These are phyloP conservation scores for Temnothorax longispinosus DNA, from an alignment of 1,140 invertebrate genomes.

Conservation along the genomic window DNA sequence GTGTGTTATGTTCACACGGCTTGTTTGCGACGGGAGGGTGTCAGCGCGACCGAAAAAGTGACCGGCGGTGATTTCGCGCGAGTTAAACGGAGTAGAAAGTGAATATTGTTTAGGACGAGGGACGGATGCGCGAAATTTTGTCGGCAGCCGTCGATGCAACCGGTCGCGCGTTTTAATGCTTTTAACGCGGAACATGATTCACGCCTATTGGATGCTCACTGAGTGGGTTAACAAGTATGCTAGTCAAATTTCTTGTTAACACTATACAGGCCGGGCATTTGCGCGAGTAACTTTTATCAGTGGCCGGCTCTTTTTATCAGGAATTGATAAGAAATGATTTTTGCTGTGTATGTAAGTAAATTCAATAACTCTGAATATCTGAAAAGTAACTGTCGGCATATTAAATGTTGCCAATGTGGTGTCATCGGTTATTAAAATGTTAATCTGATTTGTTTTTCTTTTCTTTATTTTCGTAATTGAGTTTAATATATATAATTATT, in stretches of 20 bases:
- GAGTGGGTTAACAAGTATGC: neutral
- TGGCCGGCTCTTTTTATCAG: too few relatives aligned
- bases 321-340: too few relatives aligned
- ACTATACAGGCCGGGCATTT: too few relatives aligned
- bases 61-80: constrained; percentile 10
- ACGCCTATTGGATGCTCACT: neutral
- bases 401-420: too few relatives aligned
- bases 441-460: neutral
- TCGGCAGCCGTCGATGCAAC: neutral
- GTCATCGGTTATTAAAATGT: neutral
- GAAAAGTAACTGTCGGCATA: too few relatives aligned
- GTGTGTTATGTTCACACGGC: constrained; percentile 40
- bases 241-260: neutral
- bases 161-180: constrained; percentile 3
- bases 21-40: constrained; percentile 36
- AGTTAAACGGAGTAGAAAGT: constrained; percentile 36
- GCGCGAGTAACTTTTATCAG: too few relatives aligned
- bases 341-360: too few relatives aligned
- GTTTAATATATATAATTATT: neutral
- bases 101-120: constrained; percentile 38
- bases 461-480: neutral
- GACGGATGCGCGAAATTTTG: neutral
- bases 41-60: constrained; percentile 27
- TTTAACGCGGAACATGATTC: neutral
- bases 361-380: too few relatives aligned